phyloP scores from a whole-genome alignment of 2,888 invertebrate species.

The Auanema sp. region DNA sequence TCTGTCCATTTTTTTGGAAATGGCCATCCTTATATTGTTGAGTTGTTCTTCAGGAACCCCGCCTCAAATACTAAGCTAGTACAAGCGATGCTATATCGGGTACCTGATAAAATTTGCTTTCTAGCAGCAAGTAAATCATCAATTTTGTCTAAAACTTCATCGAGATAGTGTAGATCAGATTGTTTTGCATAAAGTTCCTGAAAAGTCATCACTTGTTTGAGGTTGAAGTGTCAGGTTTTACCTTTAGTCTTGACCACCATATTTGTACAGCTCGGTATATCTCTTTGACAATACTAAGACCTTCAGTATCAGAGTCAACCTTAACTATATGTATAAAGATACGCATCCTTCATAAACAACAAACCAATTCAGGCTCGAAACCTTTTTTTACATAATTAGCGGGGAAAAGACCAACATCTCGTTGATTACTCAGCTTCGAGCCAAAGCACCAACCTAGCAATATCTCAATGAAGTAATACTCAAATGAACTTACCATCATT shows the following conservation, averaged over 20 bases:
- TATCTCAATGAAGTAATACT: not conserved
- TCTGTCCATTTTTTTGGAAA: constrained; percentile 33
- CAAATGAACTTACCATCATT: constrained; percentile 21
- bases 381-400: constrained; percentile 12
- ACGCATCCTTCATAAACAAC: not conserved
- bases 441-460: constrained; percentile 26
- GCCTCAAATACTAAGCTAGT: constrained; percentile 19
- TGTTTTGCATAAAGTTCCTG: constrained; percentile 18
- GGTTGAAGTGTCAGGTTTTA: too few species aligned
- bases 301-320: constrained; percentile 5
- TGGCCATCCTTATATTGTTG: constrained; percentile 27
- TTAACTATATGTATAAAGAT: not conserved
- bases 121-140: constrained; percentile 17
- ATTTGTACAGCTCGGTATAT: constrained; percentile 11
- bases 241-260: constrained; percentile 22
- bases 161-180: constrained; percentile 12
- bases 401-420: constrained; percentile 23
- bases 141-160: constrained; percentile 17
- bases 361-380: not conserved
- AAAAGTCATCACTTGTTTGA: constrained; percentile 1
- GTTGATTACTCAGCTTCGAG: constrained; percentile 4
- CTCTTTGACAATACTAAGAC: constrained; percentile 15
- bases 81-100: not conserved
- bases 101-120: constrained; percentile 19
- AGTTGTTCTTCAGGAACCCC: constrained; percentile 42